Evolutionary conservation across 2,113 vertebrate genomes (phyloP), one percentile per base, ranked within the genome.

Genomic region (Grammomys surdaster): DNA sequence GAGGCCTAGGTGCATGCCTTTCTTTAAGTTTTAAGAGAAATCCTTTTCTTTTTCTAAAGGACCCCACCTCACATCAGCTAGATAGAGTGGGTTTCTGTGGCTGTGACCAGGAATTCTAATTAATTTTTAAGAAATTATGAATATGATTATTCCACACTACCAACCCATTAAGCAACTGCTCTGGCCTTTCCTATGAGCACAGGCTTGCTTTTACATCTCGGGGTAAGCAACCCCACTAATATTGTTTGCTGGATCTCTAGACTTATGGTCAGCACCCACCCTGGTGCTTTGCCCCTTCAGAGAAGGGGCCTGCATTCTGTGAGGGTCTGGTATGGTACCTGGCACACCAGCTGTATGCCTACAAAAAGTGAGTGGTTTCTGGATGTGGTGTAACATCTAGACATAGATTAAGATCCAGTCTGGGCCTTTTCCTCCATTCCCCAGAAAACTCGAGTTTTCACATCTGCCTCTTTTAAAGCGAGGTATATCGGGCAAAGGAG

Each of bases 371-470:
- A 72, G 36, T 58, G 1, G 9, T 48, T 73, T 67, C 60, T 73
- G 77, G 65, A 54, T 48, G 5, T 28, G 13, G 80, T 48, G 17
- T 26, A n/a, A 20, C 22, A 51, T 75, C 31, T 91, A 85, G 75
- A 94, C 58, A 87, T 56, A 56, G 20, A 75, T 60, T 33, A 75
- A 43, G 51, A 92, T 63, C n/a, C n/a, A 78, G 14, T 33, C 12
- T 60, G 40, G 43, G 20, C 33, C 46, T 90, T 95, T 78, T 0
- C 6, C 31, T 60, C 43, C 31, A 43, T 72, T 67, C 28, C 63
- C 46, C 56, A 58, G 54, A 90, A 95, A 95, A 31, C 16, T 17
- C 48, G 40, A 40, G 65, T 26, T 75, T 75, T 84, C 92, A 88
- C 51, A 26, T 51, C 75, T 28, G 56, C 78, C 19, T 87, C 56